Percentiles rank a stretch among this genome's conserved stretches.
Conservation (phyloP, 2,888 invertebrate genomes). For the Apocheima hispidaria region DNA sequence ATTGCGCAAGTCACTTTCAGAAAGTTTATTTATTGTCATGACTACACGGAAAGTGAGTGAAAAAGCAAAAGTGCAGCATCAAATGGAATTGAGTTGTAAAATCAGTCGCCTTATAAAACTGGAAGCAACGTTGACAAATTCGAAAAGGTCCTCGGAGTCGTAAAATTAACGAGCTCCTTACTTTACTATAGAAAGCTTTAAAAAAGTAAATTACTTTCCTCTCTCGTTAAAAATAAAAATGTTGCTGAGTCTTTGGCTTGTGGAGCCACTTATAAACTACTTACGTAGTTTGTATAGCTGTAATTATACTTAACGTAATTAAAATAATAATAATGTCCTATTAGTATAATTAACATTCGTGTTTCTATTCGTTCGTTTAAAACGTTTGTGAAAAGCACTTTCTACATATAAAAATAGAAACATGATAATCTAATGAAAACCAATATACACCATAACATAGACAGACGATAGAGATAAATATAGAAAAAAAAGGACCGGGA, state of each 20-base stretch:
- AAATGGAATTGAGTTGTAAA: constrained; percentile 33
- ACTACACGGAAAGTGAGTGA: not conserved
- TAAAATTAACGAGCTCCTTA: constrained; percentile 35
- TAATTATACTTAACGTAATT: not conserved
- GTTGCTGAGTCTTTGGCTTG: not conserved
- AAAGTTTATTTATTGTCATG: not conserved
- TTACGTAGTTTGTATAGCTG: not conserved
- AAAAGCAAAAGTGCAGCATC: constrained; percentile 18
- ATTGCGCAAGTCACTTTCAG: too few species aligned
- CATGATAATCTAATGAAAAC: too few species aligned
- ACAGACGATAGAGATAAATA: too few species aligned
- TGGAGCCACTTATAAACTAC: constrained; percentile 15
- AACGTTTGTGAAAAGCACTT: too few species aligned
- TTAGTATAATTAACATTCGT: too few species aligned
- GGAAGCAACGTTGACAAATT: constrained; percentile 35
- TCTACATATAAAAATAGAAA: too few species aligned
- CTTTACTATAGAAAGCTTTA: constrained; percentile 29
- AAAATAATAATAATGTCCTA: too few species aligned
- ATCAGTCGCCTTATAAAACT: constrained; percentile 26
- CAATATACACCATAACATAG: too few species aligned
- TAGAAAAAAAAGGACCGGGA: too few species aligned
- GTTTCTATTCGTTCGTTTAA: too few species aligned
- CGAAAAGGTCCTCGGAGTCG: constrained; percentile 30
- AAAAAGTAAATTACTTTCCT: constrained; percentile 34
- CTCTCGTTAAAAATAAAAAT: constrained; percentile 24